Evolutionary conservation across 2,797 vertebrate genomes (phyloP).

Genomic region (Poliocrania exsul): DNA sequence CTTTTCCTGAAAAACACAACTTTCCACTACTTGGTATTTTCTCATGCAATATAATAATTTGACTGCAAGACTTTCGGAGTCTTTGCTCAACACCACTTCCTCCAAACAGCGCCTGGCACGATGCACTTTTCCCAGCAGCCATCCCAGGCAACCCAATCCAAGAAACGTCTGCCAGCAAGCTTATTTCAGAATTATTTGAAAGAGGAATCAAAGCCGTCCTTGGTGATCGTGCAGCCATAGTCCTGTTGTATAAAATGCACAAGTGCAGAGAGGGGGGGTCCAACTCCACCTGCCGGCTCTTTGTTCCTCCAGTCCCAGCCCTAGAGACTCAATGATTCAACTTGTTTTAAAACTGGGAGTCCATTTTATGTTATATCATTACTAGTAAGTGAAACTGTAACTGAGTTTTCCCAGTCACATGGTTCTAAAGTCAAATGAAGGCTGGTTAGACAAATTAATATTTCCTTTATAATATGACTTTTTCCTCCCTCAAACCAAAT

Average conservation of each 20-base stretch:
- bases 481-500: not conserved
- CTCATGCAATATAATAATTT: not conserved
- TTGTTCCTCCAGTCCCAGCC: not conserved
- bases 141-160: not conserved
- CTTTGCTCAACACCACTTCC: not conserved
- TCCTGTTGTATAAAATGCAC: not conserved
- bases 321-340: not conserved
- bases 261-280: accelerated
- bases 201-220: not conserved
- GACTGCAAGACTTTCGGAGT: not conserved
- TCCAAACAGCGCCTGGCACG: conserved; percentile 14
- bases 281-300: not conserved
- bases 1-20: conserved; percentile 55
- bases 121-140: not conserved
- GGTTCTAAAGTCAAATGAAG: not conserved
- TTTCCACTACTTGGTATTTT: not conserved
- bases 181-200: not conserved
- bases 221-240: not conserved
- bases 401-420: not conserved
- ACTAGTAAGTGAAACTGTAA: not conserved
- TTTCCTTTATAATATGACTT: not conserved
- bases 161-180: not conserved
- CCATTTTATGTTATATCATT: not conserved
- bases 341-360: not conserved
- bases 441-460: not conserved